phyloP scores from a whole-genome alignment of 1,140 invertebrate genomes.

The Hypsibius dujardini region DNA sequence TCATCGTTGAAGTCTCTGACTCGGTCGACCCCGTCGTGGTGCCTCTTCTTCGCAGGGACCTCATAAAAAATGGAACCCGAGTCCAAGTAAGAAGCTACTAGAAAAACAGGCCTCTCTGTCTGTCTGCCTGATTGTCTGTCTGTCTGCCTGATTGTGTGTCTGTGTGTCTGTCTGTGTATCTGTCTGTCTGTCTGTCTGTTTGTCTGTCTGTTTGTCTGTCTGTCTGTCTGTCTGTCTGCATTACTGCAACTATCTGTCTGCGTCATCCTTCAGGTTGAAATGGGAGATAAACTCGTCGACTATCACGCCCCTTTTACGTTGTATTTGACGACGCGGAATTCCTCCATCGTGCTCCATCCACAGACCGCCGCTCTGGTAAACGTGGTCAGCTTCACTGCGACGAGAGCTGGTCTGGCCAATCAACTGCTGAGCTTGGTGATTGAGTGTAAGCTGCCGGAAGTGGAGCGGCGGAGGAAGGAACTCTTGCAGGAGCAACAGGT shows the following conservation, averaged over 20 bases:
- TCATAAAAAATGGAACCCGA: slow-evolving; percentile 42
- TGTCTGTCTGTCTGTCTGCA: too few relatives aligned
- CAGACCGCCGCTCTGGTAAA: slow-evolving; percentile 46
- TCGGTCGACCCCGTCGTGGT: slow-evolving; percentile 46
- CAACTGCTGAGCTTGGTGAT: slow-evolving; percentile 42
- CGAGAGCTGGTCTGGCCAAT: slow-evolving; percentile 52
- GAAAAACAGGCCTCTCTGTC: too few relatives aligned
- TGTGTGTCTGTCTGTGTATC: too few relatives aligned
- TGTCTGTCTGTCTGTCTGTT: too few relatives aligned
- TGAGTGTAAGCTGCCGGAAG: slow-evolving; percentile 53
- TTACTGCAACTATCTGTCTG: too few relatives aligned
- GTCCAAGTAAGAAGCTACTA: neutral
- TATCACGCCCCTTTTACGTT: slow-evolving; percentile 60
- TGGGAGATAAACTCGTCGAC: slow-evolving; percentile 62
- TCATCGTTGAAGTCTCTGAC: slow-evolving; percentile 65
- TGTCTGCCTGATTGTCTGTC: too few relatives aligned
- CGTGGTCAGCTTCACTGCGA: slow-evolving; percentile 63
- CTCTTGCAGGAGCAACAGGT: slow-evolving; percentile 54
- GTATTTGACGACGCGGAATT: slow-evolving; percentile 55
- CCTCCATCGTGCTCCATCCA: slow-evolving; percentile 42
- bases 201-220: too few relatives aligned
- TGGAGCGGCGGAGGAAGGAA: slow-evolving; percentile 50
- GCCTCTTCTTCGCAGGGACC: slow-evolving; percentile 47
- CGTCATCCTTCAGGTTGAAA: slow-evolving; percentile 37
- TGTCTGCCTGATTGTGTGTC: too few relatives aligned